These are phyloP conservation scores for Dufourea novaeangliae DNA, from an alignment of 1,140 invertebrate genomes.

Conservation along the genomic window DNA sequence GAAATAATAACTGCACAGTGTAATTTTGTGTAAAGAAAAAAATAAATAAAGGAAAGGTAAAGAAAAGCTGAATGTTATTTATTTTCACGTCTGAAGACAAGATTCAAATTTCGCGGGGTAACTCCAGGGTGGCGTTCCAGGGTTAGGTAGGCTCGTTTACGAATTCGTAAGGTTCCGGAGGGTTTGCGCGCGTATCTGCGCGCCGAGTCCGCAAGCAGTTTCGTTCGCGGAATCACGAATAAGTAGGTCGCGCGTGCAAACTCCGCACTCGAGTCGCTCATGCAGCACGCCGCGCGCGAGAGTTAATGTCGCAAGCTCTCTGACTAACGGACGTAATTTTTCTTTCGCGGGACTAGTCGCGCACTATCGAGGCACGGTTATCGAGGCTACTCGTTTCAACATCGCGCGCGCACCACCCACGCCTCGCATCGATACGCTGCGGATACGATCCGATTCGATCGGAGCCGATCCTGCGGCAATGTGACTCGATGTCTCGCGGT, in stretches of 20 bases:
- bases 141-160: too few relatives aligned
- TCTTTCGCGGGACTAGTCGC: slow-evolving; percentile 75
- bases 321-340: slow-evolving; percentile 79
- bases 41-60: too few relatives aligned
- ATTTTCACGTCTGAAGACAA: too few relatives aligned
- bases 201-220: too few relatives aligned
- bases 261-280: slow-evolving; percentile 69
- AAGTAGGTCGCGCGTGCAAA: slow-evolving; percentile 72
- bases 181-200: slow-evolving; percentile 60
- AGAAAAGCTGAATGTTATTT: too few relatives aligned
- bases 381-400: slow-evolving; percentile 74
- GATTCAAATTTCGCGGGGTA: too few relatives aligned
- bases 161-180: too few relatives aligned
- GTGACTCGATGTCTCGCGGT: neutral
- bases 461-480: neutral
- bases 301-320: slow-evolving; percentile 70
- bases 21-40: too few relatives aligned
- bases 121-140: neutral
- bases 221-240: slow-evolving; percentile 22
- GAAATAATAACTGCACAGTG: too few relatives aligned
- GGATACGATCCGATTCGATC: slow-evolving; percentile 40
- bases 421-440: slow-evolving; percentile 69
- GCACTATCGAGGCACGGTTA: slow-evolving; percentile 71
- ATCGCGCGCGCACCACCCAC: slow-evolving; percentile 74
- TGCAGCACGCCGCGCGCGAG: slow-evolving; percentile 66